Conservation (phyloP, 2,797 vertebrate species). For the Characodon lateralis region DNA sequence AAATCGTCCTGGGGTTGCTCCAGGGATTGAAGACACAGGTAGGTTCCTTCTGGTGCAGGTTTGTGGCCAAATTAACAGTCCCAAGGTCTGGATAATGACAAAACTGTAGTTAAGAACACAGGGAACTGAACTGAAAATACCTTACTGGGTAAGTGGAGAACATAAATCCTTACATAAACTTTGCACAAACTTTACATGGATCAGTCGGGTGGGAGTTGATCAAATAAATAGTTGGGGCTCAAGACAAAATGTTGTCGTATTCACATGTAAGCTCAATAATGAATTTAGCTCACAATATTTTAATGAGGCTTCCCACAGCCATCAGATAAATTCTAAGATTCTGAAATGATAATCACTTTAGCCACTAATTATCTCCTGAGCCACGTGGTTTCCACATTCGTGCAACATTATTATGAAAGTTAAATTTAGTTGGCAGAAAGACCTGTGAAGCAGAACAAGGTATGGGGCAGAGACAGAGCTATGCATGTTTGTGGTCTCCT, state of each 20-base stretch:
- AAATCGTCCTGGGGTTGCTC: background rate
- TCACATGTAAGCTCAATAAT: background rate
- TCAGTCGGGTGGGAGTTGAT: background rate
- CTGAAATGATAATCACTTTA: background rate
- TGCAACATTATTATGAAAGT: slow-evolving; percentile 28
- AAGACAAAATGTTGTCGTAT: background rate
- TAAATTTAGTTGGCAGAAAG: slow-evolving; percentile 26
- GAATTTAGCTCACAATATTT: background rate
- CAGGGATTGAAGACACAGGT: background rate
- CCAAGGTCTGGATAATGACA: no score
- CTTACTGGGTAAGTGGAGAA: background rate
- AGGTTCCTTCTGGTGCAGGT: no score
- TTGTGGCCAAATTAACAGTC: no score
- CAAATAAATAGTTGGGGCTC: background rate
- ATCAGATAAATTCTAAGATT: slow-evolving; percentile 14
- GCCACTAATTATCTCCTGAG: background rate
- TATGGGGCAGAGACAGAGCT: slow-evolving; percentile 28
- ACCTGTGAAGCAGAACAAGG: slow-evolving; percentile 36
- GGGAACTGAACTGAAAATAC: background rate
- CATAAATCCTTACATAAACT: background rate
- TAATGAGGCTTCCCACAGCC: background rate
- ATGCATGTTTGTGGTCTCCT: slow-evolving; percentile 44
- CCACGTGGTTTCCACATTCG: background rate
- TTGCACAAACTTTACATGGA: background rate
- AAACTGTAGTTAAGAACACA: no score